phyloP scores from a whole-genome alignment of 2,888 invertebrate species.

The Brachypalpus laphriformis region DNA sequence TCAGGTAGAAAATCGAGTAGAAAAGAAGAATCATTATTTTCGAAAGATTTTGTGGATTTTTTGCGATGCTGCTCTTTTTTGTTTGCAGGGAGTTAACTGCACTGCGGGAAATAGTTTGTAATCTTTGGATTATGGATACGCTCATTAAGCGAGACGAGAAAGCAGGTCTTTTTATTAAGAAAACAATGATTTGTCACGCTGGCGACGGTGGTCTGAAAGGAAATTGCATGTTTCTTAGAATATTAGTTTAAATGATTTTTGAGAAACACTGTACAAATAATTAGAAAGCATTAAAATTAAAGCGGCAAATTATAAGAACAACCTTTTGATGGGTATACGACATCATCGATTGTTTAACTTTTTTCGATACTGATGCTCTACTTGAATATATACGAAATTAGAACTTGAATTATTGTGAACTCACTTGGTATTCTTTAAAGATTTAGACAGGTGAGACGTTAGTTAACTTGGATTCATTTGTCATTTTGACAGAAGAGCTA shows the following conservation, averaged over 20 bases:
- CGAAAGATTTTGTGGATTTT: constrained; percentile 30
- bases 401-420: too few species aligned
- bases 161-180: constrained; percentile 35
- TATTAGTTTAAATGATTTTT: neutral
- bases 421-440: too few species aligned
- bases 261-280: neutral
- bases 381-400: too few species aligned
- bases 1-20: constrained; percentile 31
- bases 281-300: constrained; percentile 15
- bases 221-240: constrained; percentile 23
- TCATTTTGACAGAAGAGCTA: too few species aligned
- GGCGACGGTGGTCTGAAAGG: constrained; percentile 55
- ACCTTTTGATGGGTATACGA: neutral
- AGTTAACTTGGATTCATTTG: too few species aligned
- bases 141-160: neutral
- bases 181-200: constrained; percentile 64
- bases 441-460: too few species aligned
- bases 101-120: constrained; percentile 57
- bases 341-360: neutral
- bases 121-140: constrained; percentile 42
- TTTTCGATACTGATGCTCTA: too few species aligned
- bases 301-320: neutral
- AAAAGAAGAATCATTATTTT: constrained; percentile 20
- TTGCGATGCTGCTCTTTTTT: neutral
- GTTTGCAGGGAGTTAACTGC: constrained; percentile 28